phyloP scores from a whole-genome alignment of 2,113 vertebrate genomes.

The Melanostigma gelatinosum region DNA sequence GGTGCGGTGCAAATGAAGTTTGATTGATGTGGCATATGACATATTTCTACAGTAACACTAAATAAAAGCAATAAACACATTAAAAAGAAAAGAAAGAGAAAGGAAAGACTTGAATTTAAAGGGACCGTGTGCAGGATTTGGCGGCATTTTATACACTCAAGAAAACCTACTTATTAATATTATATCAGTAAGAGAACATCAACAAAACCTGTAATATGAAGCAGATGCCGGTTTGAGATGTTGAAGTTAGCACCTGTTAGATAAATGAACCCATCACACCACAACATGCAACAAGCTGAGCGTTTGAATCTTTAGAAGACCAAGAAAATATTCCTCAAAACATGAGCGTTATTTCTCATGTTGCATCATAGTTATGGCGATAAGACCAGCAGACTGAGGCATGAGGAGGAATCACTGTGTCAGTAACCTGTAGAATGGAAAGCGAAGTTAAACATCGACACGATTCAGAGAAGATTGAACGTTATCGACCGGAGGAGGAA shows the following conservation, averaged over 20 bases:
- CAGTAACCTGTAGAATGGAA: slow-evolving; percentile 8
- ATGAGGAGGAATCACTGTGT: not conserved
- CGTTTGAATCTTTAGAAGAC: not conserved
- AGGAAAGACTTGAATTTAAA: no score
- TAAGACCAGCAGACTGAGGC: not conserved
- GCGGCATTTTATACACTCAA: no score
- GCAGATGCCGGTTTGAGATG: not conserved
- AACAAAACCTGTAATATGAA: slow-evolving; percentile 19
- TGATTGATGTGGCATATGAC: no score
- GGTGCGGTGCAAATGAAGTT: no score
- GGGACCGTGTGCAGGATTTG: no score
- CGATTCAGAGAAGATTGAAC: not conserved
- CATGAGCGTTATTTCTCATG: not conserved
- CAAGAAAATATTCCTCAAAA: not conserved
- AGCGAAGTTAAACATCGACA: not conserved
- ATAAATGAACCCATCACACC: not conserved
- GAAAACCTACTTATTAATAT: no score
- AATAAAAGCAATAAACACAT: not conserved
- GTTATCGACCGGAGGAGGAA: not conserved
- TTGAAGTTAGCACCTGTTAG: slow-evolving; percentile 25
- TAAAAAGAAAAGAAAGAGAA: not conserved
- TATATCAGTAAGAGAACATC: not conserved
- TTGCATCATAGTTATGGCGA: not conserved
- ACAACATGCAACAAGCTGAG: slow-evolving; percentile 20
- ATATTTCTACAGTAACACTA: not conserved